Percentiles rank a stretch among this genome's conserved stretches.
phyloP scores from a whole-genome alignment of 2,113 vertebrate genomes.

The Lamprotornis superbus region DNA sequence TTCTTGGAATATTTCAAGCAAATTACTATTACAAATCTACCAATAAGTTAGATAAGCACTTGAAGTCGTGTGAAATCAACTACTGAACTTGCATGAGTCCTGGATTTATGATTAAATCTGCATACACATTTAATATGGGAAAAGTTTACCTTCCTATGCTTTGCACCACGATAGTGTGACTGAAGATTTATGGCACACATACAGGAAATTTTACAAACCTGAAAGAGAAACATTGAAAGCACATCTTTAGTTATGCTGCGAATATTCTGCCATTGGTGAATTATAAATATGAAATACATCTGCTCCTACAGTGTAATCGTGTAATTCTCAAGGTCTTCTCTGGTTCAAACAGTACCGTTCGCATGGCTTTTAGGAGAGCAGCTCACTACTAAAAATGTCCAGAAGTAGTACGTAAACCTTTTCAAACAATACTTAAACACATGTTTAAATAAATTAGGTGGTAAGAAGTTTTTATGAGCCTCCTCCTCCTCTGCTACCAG shows the following conservation, averaged over 20 bases:
- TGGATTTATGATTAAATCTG: background rate
- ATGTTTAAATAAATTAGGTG: background rate
- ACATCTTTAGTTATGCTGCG: background rate
- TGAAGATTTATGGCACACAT: slow-evolving; percentile 39
- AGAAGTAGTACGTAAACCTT: background rate
- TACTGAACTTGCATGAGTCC: background rate
- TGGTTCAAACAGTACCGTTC: background rate
- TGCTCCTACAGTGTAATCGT: background rate
- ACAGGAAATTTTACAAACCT: slow-evolving; percentile 56
- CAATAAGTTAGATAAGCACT: background rate
- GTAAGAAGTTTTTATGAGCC: background rate
- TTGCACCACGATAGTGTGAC: slow-evolving; percentile 53
- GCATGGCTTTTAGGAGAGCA: background rate
- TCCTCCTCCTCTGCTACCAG: background rate
- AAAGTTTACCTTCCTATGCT: slow-evolving; percentile 58
- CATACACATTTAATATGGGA: background rate
- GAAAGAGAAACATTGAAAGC: slow-evolving; percentile 5
- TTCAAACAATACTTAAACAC: background rate
- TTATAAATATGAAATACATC: background rate
- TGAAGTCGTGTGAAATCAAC: background rate
- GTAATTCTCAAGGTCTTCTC: background rate
- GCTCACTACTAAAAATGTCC: background rate
- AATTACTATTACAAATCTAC: background rate
- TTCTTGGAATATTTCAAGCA: background rate
- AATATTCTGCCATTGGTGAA: background rate